phyloP scores from a whole-genome alignment of 2,113 vertebrate genomes.

The Eudorcas thomsonii region DNA sequence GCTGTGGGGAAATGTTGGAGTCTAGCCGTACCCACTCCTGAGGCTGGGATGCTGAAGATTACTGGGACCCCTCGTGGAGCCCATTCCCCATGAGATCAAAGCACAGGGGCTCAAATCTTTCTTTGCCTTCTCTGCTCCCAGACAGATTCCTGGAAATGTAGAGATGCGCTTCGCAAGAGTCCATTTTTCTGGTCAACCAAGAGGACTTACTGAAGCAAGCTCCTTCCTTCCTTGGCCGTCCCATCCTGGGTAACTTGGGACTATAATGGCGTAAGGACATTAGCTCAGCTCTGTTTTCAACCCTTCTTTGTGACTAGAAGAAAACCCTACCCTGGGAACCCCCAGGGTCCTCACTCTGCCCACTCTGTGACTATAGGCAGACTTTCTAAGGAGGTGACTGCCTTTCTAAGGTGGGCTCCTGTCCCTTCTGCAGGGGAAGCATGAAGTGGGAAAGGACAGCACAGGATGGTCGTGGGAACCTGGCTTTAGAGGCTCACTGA shows the following conservation, averaged over 20 bases:
- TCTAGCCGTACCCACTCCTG: too few relatives aligned
- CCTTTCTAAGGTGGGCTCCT: not conserved
- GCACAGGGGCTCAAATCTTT: not conserved
- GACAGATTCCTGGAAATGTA: not conserved
- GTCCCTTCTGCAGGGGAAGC: not conserved
- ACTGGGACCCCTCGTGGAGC: not conserved
- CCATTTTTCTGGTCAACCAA: not conserved
- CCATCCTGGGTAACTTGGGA: not conserved
- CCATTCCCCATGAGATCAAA: not conserved
- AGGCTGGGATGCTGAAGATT: not conserved
- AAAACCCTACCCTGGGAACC: not conserved
- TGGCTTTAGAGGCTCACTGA: too few relatives aligned
- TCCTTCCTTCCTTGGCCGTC: not conserved
- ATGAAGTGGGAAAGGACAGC: accelerated
- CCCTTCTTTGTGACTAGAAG: not conserved
- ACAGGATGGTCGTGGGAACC: too few relatives aligned
- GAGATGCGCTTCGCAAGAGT: accelerated
- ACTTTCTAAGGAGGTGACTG: not conserved
- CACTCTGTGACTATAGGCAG: not conserved
- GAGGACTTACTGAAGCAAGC: not conserved
- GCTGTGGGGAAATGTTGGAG: accelerated
- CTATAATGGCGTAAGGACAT: not conserved
- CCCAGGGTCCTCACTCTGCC: too few relatives aligned
- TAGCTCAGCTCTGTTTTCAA: not conserved
- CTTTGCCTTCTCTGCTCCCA: not conserved